A percentile compares a stretch with the other conserved stretches of the same genome.
Conservation (phyloP, 2,888 invertebrate species). For the Bellardia pandia region DNA sequence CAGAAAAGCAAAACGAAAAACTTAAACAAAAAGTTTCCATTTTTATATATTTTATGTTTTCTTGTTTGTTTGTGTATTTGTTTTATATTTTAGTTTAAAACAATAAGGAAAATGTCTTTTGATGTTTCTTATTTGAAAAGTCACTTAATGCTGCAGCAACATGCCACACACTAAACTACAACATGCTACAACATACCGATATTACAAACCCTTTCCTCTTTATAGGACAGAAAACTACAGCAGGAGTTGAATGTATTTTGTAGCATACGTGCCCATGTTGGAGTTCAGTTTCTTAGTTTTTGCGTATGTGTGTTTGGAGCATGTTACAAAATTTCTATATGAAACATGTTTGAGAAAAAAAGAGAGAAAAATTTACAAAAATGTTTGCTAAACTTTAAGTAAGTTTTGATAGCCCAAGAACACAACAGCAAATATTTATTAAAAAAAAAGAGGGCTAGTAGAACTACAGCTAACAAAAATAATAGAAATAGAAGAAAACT, state of each 20-base stretch:
- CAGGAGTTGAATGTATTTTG: neutral
- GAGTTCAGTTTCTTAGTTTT: constrained; percentile 16
- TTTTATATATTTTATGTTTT: constrained; percentile 9
- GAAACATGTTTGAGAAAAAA: constrained; percentile 55
- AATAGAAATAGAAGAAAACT: constrained; percentile 51
- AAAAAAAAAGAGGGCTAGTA: constrained; percentile 23
- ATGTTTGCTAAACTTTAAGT: constrained; percentile 68
- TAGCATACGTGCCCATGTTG: constrained; percentile 46
- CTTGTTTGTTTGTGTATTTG: constrained; percentile 23
- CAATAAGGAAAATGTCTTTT: constrained; percentile 67
- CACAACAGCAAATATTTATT: constrained; percentile 34
- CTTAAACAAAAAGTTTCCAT: constrained; percentile 56
- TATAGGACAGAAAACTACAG: neutral
- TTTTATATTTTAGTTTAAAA: constrained; percentile 50
- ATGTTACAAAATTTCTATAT: constrained; percentile 30
- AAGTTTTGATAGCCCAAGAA: constrained; percentile 69
- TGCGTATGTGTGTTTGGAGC: neutral
- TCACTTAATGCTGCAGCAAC: constrained; percentile 57
- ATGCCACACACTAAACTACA: constrained; percentile 12
- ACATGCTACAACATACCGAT: neutral
- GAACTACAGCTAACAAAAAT: constrained; percentile 17
- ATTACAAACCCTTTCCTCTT: neutral
- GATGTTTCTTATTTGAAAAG: constrained; percentile 61
- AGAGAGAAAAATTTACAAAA: constrained; percentile 26
- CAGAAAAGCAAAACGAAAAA: constrained; percentile 30